phyloP scores from a whole-genome alignment of 2,797 vertebrate species.

The Staurois parvus region DNA sequence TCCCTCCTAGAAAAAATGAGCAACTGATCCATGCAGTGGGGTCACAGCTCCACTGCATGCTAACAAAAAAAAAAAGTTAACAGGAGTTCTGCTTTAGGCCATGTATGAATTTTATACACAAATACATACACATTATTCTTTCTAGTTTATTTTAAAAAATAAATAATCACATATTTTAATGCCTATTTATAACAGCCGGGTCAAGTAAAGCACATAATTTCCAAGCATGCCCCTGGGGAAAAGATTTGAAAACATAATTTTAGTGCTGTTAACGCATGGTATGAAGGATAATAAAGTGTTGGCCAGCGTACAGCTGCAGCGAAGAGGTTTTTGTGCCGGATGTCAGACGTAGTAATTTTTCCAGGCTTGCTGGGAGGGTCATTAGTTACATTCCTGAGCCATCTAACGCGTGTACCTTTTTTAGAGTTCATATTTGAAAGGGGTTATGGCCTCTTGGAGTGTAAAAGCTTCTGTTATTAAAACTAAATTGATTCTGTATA shows the following conservation, averaged over 20 bases:
- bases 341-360: background rate
- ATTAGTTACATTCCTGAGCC: slow-evolving; percentile 14
- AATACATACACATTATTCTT: too few relatives aligned
- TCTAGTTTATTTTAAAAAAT: too few relatives aligned
- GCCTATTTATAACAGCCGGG: too few relatives aligned
- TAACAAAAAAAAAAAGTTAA: too few relatives aligned
- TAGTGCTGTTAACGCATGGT: background rate
- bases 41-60: too few relatives aligned
- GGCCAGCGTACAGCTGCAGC: background rate
- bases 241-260: background rate
- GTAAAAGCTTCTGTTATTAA: slow-evolving; percentile 46
- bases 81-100: too few relatives aligned
- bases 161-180: too few relatives aligned
- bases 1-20: too few relatives aligned
- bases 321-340: background rate
- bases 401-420: background rate
- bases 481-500: slow-evolving; percentile 32
- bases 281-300: background rate
- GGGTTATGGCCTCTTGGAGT: slow-evolving; percentile 38
- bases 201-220: background rate
- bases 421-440: slow-evolving; percentile 25
- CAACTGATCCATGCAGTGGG: too few relatives aligned
- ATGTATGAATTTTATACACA: too few relatives aligned
- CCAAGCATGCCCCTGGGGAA: background rate
- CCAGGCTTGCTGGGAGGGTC: slow-evolving; percentile 2